Evolutionary conservation across 1,140 invertebrate species (phyloP), one percentile per base, ranked within the genome.

Genomic region (Leptopilina clavipes): DNA sequence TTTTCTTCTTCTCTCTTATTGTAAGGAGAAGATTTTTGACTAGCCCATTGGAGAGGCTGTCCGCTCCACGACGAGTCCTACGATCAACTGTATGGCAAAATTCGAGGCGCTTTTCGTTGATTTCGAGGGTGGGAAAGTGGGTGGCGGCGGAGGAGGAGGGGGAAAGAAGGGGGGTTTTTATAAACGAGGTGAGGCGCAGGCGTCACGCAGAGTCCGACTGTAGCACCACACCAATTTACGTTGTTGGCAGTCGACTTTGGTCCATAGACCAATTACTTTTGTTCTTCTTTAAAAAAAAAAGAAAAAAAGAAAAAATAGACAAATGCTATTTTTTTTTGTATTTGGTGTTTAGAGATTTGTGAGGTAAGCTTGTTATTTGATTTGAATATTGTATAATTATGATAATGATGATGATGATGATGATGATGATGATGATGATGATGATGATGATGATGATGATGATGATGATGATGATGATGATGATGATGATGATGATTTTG

Each of bases 51-150:
- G 83, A 83, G 84, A 87, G 80, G 86, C 85, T 87, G 86, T 87
- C 87, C 87, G 83, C 83, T 83, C 80, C 83, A 77, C 80, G 79
- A 80, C 82, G 82, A 82, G 82, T 85, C 80, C 82, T 80, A 75
- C 80, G 83, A 86, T 85, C 85, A 85, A 88, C 83, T 86, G 75
- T 86, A 83, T 81, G 79, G 79, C 83, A 87, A 40, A 83, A 80
- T 80, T 86, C 86, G 85, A 78, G 83, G 83, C 86, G 88, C 87
- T 86, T 87, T 86, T 84, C 81, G 76, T 84, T 83, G 85, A 81
- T 82, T 79, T 82, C 80, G 78, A 19, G 82, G 25, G 25, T 31
- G 25, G 25, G n/a, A n/a, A n/a, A n/a, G n/a, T n/a, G n/a, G 25
- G 25, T 31, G 25, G 5, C 1, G 25, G 25, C 1, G 25, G 1